Base-by-base conservation (phyloP, 1,140 invertebrate genomes). In the Camponotus pennsylvanicus region DNA sequence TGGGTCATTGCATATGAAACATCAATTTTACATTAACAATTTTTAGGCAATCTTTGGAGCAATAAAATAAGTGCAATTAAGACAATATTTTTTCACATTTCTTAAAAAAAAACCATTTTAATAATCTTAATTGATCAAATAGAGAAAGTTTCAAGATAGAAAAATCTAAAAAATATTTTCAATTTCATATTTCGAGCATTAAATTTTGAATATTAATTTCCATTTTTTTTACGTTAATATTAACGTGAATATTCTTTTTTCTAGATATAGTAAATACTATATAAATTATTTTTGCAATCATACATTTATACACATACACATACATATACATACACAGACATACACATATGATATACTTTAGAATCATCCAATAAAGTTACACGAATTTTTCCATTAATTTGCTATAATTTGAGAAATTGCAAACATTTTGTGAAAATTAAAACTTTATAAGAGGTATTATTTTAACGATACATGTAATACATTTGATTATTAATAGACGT, bases 1-100 rank as follows among this genome's bases (percentile, higher is more conserved):
- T 49, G 6, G 5, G 2, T 69, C 15, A 11, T 78, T 66, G 52
- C 34, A 69, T 8, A 52, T 52, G 13, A 69, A 67, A 79, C 37
- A 13, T 21, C 18, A 4, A n/a, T 69, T 67, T 52, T 21, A 18
- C 37, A 78, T 66, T 8, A 32, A 77, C 11, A 57, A 67, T 79
- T 69, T 69, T 52, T 13, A 67, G 11, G 13, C 52, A 21, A 21
- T 45, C 18, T 78, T 0, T 0, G 9, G 32, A 21, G 27, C 13
- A 79, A 77, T 13, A 21, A 64, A 45, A 69, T 52, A 15, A 79
- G 1, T 69, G 13, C 6, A 63, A 37, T 67, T 8, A 27, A 69
- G 52, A 52, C 1, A 79, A 49, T 66, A 37, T 37, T 45, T 2
- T 49, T 34, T 42, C 9, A 1, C 6, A 8, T n/a, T 13, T 55